phyloP scores from a whole-genome alignment of 2,797 vertebrate species.

The Parotocinclus haroldoi region DNA sequence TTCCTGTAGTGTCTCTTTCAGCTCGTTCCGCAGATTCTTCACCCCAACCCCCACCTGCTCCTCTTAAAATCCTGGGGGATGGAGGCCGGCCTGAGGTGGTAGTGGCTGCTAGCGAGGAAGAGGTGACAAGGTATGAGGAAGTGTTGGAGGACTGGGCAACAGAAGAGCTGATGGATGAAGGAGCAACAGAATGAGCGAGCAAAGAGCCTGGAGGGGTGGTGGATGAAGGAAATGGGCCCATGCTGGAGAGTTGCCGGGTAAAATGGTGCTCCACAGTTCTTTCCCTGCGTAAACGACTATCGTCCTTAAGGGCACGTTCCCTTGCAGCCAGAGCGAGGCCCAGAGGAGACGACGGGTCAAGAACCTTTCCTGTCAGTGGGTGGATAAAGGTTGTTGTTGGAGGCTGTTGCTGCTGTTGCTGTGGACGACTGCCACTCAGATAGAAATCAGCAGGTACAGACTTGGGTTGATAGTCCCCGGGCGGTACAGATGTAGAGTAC shows the following conservation, averaged over 20 bases:
- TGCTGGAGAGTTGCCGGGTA: constrained; percentile 69
- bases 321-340: constrained; percentile 86
- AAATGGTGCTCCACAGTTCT: constrained; percentile 68
- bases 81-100: constrained; percentile 69
- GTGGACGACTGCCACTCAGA: constrained; percentile 60
- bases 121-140: constrained; percentile 74
- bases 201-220: constrained; percentile 57
- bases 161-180: constrained; percentile 53
- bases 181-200: constrained; percentile 54
- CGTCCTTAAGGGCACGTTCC: constrained; percentile 84
- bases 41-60: constrained; percentile 61
- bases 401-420: constrained; percentile 41
- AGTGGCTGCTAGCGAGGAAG: constrained; percentile 74
- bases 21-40: constrained; percentile 66
- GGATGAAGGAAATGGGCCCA: constrained; percentile 61
- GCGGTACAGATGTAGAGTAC: constrained; percentile 63
- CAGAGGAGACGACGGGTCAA: constrained; percentile 85
- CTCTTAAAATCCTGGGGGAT: constrained; percentile 70
- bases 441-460: constrained; percentile 77
- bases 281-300: constrained; percentile 66
- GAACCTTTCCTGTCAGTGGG: constrained; percentile 87
- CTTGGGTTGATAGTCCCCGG: constrained; percentile 75
- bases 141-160: constrained; percentile 66
- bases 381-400: constrained; percentile 81
- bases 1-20: constrained; percentile 66